Conservation (phyloP, 2,797 vertebrate species). For the Trematomus bernacchii region DNA sequence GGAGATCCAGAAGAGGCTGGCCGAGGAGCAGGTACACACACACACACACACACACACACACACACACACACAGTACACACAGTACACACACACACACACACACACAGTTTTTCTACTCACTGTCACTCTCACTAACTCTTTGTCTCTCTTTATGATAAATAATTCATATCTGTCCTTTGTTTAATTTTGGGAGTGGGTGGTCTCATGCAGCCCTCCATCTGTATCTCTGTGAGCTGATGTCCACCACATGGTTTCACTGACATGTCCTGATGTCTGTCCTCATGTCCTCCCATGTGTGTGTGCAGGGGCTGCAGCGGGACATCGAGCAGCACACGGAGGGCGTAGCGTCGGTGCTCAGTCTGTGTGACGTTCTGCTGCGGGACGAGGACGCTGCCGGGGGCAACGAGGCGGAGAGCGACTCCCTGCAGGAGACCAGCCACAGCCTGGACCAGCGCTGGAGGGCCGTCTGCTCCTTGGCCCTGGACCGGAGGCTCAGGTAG, state of each 20-base stretch:
- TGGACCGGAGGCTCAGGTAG: conserved; percentile 93
- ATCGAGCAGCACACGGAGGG: conserved; percentile 93
- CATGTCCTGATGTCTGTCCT: conserved; percentile 16
- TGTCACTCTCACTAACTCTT: conserved; percentile 20
- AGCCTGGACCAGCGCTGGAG: conserved; percentile 96
- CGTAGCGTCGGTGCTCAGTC: conserved; percentile 90
- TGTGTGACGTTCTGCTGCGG: conserved; percentile 91
- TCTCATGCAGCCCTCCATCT: conserved; percentile 16
- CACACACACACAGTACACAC: conserved; percentile 5
- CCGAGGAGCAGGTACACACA: conserved; percentile 92
- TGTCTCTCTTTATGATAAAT: conserved; percentile 60
- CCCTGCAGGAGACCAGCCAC: conserved; percentile 91
- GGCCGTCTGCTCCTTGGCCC: conserved; percentile 93
- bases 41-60: not conserved
- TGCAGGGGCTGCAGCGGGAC: conserved; percentile 94
- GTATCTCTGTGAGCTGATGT: conserved; percentile 18
- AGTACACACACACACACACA: conserved; percentile 8
- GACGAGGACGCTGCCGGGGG: conserved; percentile 88
- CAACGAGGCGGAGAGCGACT: conserved; percentile 88
- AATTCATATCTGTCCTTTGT: conserved; percentile 65
- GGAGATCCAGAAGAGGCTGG: conserved; percentile 95
- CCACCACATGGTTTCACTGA: conserved; percentile 11
- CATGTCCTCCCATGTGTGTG: conserved; percentile 27
- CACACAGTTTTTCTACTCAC: not conserved
- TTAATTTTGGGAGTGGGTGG: conserved; percentile 59